phyloP scores from a whole-genome alignment of 2,797 vertebrate species.

The Pangasius larnaudii region DNA sequence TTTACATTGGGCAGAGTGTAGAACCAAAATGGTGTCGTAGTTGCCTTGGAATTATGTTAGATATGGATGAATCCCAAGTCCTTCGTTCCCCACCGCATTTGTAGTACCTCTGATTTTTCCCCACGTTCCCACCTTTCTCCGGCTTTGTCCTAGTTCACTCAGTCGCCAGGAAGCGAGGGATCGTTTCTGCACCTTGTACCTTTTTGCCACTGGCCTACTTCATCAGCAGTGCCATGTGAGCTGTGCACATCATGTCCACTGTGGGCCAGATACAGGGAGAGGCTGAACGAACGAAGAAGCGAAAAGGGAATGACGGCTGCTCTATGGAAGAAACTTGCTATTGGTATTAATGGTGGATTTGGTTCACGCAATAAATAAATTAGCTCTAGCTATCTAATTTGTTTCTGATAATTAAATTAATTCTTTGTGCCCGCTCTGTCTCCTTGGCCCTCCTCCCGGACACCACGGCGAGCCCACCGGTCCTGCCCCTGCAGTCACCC shows the following conservation, averaged over 20 bases:
- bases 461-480: slow-evolving; percentile 50
- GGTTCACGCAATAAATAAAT: not conserved
- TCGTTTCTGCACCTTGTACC: slow-evolving; percentile 47
- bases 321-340: not conserved
- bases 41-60: not conserved
- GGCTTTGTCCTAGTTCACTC: slow-evolving; percentile 54
- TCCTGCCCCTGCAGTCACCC: slow-evolving; percentile 61
- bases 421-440: slow-evolving; percentile 32
- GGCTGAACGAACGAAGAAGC: not conserved
- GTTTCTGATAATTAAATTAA: not conserved
- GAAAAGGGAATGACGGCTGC: not conserved
- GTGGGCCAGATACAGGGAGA: slow-evolving; percentile 54
- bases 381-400: not conserved
- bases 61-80: not conserved
- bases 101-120: not conserved
- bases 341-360: not conserved
- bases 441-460: slow-evolving; percentile 42
- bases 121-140: not conserved
- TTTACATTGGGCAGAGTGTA: not conserved
- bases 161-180: slow-evolving; percentile 33
- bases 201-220: slow-evolving; percentile 64
- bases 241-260: slow-evolving; percentile 59
- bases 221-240: slow-evolving; percentile 57
- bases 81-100: slow-evolving; percentile 3
- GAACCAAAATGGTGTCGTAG: not conserved